phyloP scores from a whole-genome alignment of 2,113 vertebrate genomes.

The Rutilus rutilus region DNA sequence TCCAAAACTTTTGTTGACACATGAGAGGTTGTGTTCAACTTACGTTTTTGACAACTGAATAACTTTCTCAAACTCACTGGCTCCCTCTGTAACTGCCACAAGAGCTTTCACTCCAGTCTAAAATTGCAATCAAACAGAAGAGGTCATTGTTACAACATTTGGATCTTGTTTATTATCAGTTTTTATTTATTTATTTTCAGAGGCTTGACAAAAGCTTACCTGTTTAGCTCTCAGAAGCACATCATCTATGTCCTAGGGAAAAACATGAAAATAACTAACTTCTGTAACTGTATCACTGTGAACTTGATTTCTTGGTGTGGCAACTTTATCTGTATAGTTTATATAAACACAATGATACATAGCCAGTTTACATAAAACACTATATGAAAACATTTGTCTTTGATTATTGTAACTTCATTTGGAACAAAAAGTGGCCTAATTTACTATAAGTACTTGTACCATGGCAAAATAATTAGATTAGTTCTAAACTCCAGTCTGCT shows the following conservation, averaged over 20 bases:
- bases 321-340: neutral
- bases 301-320: neutral
- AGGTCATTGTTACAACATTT: neutral
- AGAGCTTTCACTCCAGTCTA: constrained; percentile 66
- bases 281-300: neutral
- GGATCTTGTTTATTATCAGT: neutral
- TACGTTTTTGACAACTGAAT: constrained; percentile 70
- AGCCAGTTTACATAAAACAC: neutral
- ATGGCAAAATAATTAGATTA: neutral
- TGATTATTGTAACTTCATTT: neutral
- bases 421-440: neutral
- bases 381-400: neutral
- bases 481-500: neutral
- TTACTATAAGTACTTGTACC: neutral
- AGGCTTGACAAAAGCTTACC: constrained; percentile 43
- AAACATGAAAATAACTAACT: constrained; percentile 13
- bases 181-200: neutral
- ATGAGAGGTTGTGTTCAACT: neutral
- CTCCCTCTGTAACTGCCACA: constrained; percentile 71
- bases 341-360: neutral
- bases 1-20: neutral
- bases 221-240: constrained; percentile 62
- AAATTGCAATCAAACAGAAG: constrained; percentile 48
- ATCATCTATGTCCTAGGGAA: constrained; percentile 55
- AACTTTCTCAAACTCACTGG: constrained; percentile 69